Evolutionary conservation across 1,140 invertebrate genomes (phyloP).

Genomic region (Apis cerana): DNA sequence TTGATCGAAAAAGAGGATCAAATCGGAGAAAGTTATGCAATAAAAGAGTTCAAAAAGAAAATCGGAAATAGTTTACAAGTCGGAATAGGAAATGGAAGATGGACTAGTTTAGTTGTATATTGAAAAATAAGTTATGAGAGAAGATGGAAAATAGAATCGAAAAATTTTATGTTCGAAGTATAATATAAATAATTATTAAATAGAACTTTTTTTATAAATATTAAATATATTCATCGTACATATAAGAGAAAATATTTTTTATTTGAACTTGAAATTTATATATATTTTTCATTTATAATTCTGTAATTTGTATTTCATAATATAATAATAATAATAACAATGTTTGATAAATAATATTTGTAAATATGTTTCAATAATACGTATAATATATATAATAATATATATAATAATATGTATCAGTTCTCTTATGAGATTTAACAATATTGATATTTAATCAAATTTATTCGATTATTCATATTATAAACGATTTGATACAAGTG

Average conservation of each 20-base stretch:
- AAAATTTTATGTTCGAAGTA: not conserved
- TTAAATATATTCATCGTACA: not conserved
- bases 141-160: not conserved
- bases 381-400: not conserved
- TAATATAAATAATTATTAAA: not conserved
- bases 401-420: not conserved
- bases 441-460: not conserved
- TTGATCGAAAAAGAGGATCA: not conserved
- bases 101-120: slow-evolving; percentile 3
- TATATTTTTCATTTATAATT: not conserved
- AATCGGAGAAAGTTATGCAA: not conserved
- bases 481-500: not conserved
- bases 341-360: no score
- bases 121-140: not conserved
- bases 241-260: not conserved
- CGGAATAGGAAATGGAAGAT: not conserved
- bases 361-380: not conserved
- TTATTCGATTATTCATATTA: not conserved
- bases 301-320: no score
- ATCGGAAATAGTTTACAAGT: slow-evolving; percentile 3
- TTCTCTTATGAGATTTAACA: not conserved
- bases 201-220: not conserved
- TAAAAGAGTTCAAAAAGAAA: not conserved
- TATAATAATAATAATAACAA: no score
- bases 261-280: not conserved